A percentile compares a stretch with the other conserved stretches of the same genome.
Conservation (phyloP, 2,888 invertebrate genomes). For the Smittia sp. region DNA sequence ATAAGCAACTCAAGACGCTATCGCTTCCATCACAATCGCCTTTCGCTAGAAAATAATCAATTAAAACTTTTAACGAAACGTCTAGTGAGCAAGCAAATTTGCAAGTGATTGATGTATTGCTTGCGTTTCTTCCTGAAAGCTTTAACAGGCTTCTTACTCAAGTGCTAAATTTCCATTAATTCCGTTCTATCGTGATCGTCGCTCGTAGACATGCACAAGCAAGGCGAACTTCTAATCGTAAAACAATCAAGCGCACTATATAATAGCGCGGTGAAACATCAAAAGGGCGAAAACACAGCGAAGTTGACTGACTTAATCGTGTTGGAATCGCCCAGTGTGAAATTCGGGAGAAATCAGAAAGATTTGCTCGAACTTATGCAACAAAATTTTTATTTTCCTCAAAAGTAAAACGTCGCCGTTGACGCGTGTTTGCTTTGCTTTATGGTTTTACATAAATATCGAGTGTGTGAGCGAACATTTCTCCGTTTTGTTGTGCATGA, state of each 20-base stretch:
- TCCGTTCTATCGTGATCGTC: slow-evolving; percentile 24
- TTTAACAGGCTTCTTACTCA: background rate
- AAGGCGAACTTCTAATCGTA: slow-evolving; percentile 17
- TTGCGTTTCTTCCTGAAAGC: slow-evolving; percentile 22
- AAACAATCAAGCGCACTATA: slow-evolving; percentile 24
- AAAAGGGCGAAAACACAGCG: background rate
- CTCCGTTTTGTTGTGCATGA: no score
- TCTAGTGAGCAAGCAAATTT: slow-evolving; percentile 38
- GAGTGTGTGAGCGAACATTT: no score
- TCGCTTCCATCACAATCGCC: background rate
- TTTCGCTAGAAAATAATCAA: slow-evolving; percentile 5
- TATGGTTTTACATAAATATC: no score
- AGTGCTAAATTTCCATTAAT: slow-evolving; percentile 22
- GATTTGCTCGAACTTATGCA: no score
- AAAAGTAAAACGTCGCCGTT: no score
- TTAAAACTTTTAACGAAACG: slow-evolving; percentile 23
- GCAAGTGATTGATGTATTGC: slow-evolving; percentile 39
- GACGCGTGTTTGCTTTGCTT: no score
- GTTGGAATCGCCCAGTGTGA: background rate
- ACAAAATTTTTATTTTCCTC: background rate
- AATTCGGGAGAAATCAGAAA: no score
- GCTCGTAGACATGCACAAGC: background rate
- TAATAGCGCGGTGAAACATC: slow-evolving; percentile 22
- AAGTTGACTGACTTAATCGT: background rate
- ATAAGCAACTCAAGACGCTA: background rate